A percentile compares a stretch with the other conserved stretches of the same genome.
phyloP scores from a whole-genome alignment of 2,113 vertebrate genomes.

The Opisthocomus hoazin region DNA sequence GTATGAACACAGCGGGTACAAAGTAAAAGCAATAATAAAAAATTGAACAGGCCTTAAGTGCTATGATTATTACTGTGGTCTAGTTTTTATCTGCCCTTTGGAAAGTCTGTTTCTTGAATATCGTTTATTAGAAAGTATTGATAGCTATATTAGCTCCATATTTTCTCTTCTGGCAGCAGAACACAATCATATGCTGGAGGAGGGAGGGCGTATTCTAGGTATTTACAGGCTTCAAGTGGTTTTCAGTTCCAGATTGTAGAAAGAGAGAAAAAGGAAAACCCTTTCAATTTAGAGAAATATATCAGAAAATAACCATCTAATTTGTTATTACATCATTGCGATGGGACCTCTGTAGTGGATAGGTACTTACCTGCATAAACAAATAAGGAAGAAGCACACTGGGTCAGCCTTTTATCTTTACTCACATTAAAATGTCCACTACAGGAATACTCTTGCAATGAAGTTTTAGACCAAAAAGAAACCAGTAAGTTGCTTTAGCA shows the following conservation, averaged over 20 bases:
- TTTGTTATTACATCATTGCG: not conserved
- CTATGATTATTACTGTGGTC: constrained; percentile 65
- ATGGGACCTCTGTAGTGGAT: not conserved
- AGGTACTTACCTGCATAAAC: not conserved
- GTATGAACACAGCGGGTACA: constrained; percentile 58
- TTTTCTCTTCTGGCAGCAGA: constrained; percentile 46
- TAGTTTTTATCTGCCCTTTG: constrained; percentile 58
- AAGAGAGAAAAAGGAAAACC: not conserved
- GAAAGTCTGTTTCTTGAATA: constrained; percentile 53
- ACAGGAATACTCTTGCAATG: not conserved
- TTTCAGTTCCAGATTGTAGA: not conserved
- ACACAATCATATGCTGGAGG: not conserved
- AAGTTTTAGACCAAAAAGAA: not conserved
- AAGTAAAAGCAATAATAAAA: constrained; percentile 77
- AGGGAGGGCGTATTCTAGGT: not conserved
- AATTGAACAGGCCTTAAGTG: constrained; percentile 67
- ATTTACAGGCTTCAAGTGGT: not conserved
- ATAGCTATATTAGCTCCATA: constrained; percentile 39
- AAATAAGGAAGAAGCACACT: not conserved
- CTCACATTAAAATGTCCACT: not conserved
- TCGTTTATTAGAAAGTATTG: constrained; percentile 44
- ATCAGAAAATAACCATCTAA: not conserved
- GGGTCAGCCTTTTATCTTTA: not conserved
- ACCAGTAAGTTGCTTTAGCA: not conserved
- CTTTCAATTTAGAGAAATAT: not conserved